Conservation (phyloP, 2,888 invertebrate species). For the Nemurella pictetii region DNA sequence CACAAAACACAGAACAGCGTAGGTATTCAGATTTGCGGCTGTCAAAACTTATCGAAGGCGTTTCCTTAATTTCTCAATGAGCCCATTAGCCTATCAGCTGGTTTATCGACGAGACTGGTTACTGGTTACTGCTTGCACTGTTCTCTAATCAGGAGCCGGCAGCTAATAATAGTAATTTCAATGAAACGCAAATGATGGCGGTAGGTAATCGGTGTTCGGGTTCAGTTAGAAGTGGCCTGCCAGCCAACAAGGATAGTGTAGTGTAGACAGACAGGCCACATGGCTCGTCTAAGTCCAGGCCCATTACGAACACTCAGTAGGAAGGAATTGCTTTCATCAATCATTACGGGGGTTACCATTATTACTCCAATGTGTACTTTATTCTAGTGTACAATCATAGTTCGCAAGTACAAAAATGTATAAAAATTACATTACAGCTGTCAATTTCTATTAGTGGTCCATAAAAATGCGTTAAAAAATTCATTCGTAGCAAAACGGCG, state of each 20-base stretch:
- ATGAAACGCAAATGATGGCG: neutral
- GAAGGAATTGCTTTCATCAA: neutral
- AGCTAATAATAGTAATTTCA: neutral
- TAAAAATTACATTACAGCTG: slow-evolving; percentile 22
- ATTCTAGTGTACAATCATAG: neutral
- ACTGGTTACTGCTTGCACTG: neutral
- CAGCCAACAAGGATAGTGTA: too few relatives aligned
- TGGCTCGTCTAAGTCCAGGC: neutral
- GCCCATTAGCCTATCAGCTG: neutral
- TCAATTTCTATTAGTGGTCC: slow-evolving; percentile 24
- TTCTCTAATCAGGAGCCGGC: neutral
- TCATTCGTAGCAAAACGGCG: neutral
- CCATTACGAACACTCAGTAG: neutral
- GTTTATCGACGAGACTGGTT: neutral
- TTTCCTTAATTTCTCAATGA: neutral
- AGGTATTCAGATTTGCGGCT: neutral
- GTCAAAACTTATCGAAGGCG: neutral
- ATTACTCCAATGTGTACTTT: neutral
- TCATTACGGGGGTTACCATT: neutral
- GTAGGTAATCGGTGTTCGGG: neutral
- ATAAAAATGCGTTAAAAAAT: slow-evolving; percentile 16
- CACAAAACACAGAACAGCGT: neutral
- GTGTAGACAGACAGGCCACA: neutral
- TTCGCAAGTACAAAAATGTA: slow-evolving; percentile 26
- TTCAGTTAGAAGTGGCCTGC: too few relatives aligned